phyloP scores from a whole-genome alignment of 64 coral and sea anemone species.

The Montipora sp. region DNA sequence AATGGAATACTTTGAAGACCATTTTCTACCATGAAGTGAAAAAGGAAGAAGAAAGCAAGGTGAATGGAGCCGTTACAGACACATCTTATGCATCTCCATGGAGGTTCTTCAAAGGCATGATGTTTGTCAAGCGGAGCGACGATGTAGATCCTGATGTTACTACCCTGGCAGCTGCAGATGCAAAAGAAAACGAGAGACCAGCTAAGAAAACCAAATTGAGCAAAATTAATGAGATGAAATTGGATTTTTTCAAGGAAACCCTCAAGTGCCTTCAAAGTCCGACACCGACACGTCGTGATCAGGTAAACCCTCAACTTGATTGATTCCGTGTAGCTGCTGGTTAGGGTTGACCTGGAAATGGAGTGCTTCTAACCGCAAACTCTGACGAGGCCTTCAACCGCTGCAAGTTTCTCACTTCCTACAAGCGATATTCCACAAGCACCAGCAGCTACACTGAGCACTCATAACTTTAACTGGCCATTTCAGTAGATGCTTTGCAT shows the following conservation, averaged over 20 bases:
- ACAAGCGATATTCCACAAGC: too few relatives aligned
- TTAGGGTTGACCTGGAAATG: not conserved
- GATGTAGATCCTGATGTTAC: constrained; percentile 35
- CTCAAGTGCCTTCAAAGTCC: not conserved
- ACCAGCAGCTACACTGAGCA: too few relatives aligned
- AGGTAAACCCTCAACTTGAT: not conserved
- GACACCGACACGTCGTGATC: not conserved
- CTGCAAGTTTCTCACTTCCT: too few relatives aligned
- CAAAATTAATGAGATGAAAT: not conserved
- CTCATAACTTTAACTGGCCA: too few relatives aligned
- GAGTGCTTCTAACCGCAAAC: too few relatives aligned
- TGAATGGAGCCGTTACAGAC: constrained; percentile 26
- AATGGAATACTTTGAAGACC: constrained; percentile 45
- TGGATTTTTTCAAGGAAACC: not conserved
- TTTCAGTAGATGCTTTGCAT: too few relatives aligned
- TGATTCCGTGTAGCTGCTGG: not conserved
- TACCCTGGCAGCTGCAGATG: constrained; percentile 8
- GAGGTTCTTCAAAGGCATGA: constrained; percentile 33
- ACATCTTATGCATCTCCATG: constrained; percentile 45
- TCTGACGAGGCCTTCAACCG: too few relatives aligned
- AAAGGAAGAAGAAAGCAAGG: constrained; percentile 42
- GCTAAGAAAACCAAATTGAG: not conserved
- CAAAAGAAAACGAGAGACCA: not conserved
- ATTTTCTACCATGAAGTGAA: constrained; percentile 45
- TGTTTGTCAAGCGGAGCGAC: constrained; percentile 47